These are phyloP conservation scores for Dascillus cervinus DNA, from an alignment of 2,888 invertebrate species.

Conservation along the genomic window DNA sequence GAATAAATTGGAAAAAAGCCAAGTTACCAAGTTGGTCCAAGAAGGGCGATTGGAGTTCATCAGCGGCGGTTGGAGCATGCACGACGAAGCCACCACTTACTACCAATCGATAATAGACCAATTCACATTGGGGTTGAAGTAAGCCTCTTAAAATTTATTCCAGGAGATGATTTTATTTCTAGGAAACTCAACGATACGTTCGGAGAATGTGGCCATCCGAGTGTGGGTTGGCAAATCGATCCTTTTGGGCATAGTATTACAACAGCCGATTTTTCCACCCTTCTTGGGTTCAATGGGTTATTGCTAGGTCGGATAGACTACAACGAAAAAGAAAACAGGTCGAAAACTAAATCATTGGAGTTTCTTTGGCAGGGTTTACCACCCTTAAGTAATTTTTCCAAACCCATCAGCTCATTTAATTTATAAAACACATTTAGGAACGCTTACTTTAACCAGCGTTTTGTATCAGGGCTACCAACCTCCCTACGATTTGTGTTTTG, in stretches of 20 bases:
- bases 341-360: slow-evolving; percentile 56
- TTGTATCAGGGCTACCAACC: slow-evolving; percentile 58
- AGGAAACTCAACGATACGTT: slow-evolving; percentile 55
- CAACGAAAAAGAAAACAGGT: slow-evolving; percentile 60
- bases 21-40: slow-evolving; percentile 52
- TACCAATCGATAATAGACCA: slow-evolving; percentile 66
- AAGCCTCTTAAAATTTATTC: slow-evolving; percentile 1
- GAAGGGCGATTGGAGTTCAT: slow-evolving; percentile 49
- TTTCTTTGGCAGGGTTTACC: slow-evolving; percentile 71
- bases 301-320: slow-evolving; percentile 79
- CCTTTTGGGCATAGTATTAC: slow-evolving; percentile 79
- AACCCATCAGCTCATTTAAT: too few relatives aligned
- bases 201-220: slow-evolving; percentile 60
- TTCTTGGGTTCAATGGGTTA: slow-evolving; percentile 79
- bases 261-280: slow-evolving; percentile 65
- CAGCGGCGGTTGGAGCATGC: slow-evolving; percentile 56
- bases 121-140: slow-evolving; percentile 62
- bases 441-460: slow-evolving; percentile 64
- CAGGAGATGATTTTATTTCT: too few relatives aligned
- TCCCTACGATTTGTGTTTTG: slow-evolving; percentile 68
- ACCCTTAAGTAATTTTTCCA: slow-evolving; percentile 58
- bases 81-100: slow-evolving; percentile 58
- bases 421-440: too few relatives aligned
- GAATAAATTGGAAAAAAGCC: slow-evolving; percentile 44
- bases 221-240: slow-evolving; percentile 71